These are phyloP conservation scores for Mugil cephalus DNA, from an alignment of 2,113 vertebrate genomes.

Conservation along the genomic window DNA sequence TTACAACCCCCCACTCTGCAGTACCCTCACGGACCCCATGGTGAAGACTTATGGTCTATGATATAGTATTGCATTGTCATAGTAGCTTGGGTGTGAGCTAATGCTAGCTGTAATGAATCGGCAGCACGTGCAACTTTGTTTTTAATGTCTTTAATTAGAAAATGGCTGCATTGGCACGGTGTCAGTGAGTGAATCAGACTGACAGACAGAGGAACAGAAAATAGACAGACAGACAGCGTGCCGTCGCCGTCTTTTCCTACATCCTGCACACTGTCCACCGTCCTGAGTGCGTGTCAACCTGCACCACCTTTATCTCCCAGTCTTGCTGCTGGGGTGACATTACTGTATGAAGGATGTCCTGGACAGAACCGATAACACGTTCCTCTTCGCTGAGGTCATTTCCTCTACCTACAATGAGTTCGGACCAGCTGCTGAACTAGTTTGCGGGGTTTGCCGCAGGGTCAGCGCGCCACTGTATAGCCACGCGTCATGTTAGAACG, in stretches of 20 bases:
- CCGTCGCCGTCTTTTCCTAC: neutral
- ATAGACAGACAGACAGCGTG: neutral
- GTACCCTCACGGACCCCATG: too few relatives aligned
- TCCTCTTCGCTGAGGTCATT: constrained; percentile 64
- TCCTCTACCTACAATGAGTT: constrained; percentile 65
- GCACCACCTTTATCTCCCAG: constrained; percentile 50
- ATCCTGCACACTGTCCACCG: constrained; percentile 8
- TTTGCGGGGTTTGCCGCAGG: constrained; percentile 32
- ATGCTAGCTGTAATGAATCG: too few relatives aligned
- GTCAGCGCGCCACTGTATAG: neutral
- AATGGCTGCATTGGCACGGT: too few relatives aligned
- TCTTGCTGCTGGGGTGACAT: constrained; percentile 55
- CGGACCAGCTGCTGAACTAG: constrained; percentile 56
- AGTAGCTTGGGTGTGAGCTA: too few relatives aligned
- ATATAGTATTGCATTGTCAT: too few relatives aligned
- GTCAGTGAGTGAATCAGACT: neutral
- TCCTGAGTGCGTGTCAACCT: constrained; percentile 15
- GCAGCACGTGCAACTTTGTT: too few relatives aligned
- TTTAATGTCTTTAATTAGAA: too few relatives aligned
- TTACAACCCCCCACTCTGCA: too few relatives aligned
- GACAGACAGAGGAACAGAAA: neutral
- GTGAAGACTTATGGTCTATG: too few relatives aligned
- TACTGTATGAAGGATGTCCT: constrained; percentile 66
- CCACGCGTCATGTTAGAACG: too few relatives aligned
- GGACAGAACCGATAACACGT: constrained; percentile 63